Base-by-base conservation (phyloP, 2,888 invertebrate genomes). In the Patella ulyssiponensis region DNA sequence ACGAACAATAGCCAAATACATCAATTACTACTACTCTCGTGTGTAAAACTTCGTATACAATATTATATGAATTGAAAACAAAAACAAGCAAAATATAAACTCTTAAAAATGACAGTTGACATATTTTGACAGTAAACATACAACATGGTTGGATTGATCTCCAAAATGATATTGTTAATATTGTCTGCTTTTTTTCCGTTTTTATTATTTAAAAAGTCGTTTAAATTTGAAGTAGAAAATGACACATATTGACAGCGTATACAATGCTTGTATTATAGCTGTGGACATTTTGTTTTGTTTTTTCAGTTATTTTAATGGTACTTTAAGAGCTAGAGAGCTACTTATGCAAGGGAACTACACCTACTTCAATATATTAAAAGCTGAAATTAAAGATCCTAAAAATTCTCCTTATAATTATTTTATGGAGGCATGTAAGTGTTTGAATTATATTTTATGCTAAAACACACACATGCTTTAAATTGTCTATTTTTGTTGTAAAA, bases 381-480 rank as follows among this genome's bases (percentile, higher is more conserved):
- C 85, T 15, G 86, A 88, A 73, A 86, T 89, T 73, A 86, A 86
- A 81, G 82, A 86, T 75, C 74, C 82, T 12, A 81, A 79, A 77
- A 79, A 86, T 75, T 82, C 84, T 70, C 84, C 86, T 17, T 84
- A 80, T 76, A 87, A 86, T 77, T 89, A 90, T 81, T 90, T 89
- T 75, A 89, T 90, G 90, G 89, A 90, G 80, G 89, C 89, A n/a
- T 90, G 90, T 90, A 84, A 86, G 89, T 85, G 64, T 44, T 44
- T 44, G 9, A 44, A 44, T 44, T 44, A 44, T 44, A 44, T 9
- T 44, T 44, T 44, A 3, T 44, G 44, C 44, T 44, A 44, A 44
- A 44, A 44, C 44, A 9, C 44, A 44, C 44, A 44, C 44, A 44
- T 44, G 9, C 44, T 44, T 9, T 44, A 9, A 44, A 44, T 44